A percentile compares a stretch with the other conserved stretches of the same genome.
Conservation (phyloP, 2,888 invertebrate genomes). For the Blastobasis adustella region DNA sequence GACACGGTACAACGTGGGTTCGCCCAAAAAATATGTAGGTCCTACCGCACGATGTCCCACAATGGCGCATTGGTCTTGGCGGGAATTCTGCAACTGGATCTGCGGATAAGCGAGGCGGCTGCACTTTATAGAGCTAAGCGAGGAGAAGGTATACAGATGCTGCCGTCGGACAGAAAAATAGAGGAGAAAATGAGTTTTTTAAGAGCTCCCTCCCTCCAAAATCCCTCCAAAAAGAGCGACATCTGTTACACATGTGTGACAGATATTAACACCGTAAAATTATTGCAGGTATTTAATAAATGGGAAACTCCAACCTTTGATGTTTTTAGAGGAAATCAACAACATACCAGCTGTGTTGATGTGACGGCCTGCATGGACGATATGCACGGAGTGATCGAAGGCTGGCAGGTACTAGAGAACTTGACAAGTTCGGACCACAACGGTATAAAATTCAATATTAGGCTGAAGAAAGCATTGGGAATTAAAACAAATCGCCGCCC, state of each 20-base stretch:
- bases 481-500: too few relatives aligned
- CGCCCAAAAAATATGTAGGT: too few relatives aligned
- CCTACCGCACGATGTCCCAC: slow-evolving; percentile 11
- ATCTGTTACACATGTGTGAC: not conserved
- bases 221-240: not conserved
- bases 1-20: slow-evolving; percentile 8
- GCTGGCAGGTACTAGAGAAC: too few relatives aligned
- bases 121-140: slow-evolving; percentile 2
- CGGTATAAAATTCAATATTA: slow-evolving; percentile 7
- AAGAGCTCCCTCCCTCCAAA: not conserved
- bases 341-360: too few relatives aligned
- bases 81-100: too few relatives aligned
- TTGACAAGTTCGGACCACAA: slow-evolving; percentile 6
- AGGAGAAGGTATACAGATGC: not conserved
- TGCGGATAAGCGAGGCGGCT: slow-evolving; percentile 3
- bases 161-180: too few relatives aligned
- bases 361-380: too few relatives aligned
- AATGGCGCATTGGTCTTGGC: slow-evolving; percentile 6
- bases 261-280: too few relatives aligned
- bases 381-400: too few relatives aligned
- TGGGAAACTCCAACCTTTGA: not conserved
- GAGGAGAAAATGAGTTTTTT: not conserved
- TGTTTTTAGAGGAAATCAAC: not conserved
- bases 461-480: slow-evolving; percentile 2
- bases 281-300: not conserved